Base-by-base conservation (phyloP, 2,888 invertebrate species). In the Tetropium fuscum region DNA sequence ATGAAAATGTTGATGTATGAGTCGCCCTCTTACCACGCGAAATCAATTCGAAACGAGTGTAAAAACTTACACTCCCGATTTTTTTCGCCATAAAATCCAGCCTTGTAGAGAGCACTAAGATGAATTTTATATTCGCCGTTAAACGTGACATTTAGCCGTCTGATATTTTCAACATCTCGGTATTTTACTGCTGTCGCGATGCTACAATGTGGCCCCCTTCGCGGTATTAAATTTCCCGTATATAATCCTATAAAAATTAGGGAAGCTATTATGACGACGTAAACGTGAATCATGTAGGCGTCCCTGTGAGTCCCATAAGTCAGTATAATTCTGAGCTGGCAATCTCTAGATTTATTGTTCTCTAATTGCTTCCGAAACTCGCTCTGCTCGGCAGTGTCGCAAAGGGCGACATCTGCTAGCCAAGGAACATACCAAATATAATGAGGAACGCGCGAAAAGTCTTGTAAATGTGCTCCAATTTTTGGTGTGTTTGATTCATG, bases 111-210 rank as follows among this genome's bases (percentile, higher is more conserved):
- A 36, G 41, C 41, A 53, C 40, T 53, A 43, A 53, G 32, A 53
- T 32, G 40, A 27, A 41, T 41, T 53, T 53, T 53, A 53, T 53
- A 53, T 53, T 53, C 53, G 53, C 27, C 19, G 53, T 53, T 41
- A 53, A 53, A 53, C 53, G 53, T 53, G 53, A 53, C 41, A 41
- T 22, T 53, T 53, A 43, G 27, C 41, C 51, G 40, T 51, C 36
- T 51, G 51, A 51, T 53, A 40, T 53, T 53, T 53, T 36, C 41
- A 53, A 41, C 53, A 53, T 41, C 41, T 53, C 18, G 16, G 41
- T 19, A 41, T 53, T 53, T 53, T 48, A 48, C 22, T 48, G 16
- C 48, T 36, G 51, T 38, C 27, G 27, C 11, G 38, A 40, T 38
- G 36, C 18, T 51, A 51, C 51, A 51, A 51, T 51, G 51, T 51